Percentiles rank a stretch among this genome's conserved stretches.
Evolutionary conservation across 2,113 vertebrate genomes (phyloP).

Genomic region (Speoplatyrhinus poulsoni): DNA sequence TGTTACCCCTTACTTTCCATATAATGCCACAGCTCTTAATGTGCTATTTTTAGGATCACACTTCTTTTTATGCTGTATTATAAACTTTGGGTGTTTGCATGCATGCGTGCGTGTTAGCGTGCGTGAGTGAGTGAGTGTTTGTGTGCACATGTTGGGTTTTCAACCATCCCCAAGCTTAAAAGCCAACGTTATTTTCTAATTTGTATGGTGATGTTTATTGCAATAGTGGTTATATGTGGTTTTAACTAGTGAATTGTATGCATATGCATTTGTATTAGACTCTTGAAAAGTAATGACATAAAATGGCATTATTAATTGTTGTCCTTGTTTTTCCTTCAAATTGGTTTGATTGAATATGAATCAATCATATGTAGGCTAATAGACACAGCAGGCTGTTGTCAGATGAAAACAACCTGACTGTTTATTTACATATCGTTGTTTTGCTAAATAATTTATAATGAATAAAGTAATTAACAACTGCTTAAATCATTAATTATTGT

Average conservation of each 20-base stretch:
- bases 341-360: neutral
- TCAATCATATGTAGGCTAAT: no score
- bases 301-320: slow-evolving; percentile 68
- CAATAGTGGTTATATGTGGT: slow-evolving; percentile 74
- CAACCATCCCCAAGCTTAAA: slow-evolving; percentile 47
- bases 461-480: no score
- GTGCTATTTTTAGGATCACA: slow-evolving; percentile 62
- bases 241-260: slow-evolving; percentile 73
- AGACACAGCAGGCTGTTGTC: no score
- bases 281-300: slow-evolving; percentile 71
- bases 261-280: slow-evolving; percentile 77
- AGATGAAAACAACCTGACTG: no score
- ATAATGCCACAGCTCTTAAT: slow-evolving; percentile 50
- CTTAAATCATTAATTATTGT: no score
- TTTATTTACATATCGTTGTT: no score
- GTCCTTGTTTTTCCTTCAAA: slow-evolving; percentile 25
- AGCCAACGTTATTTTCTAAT: slow-evolving; percentile 64
- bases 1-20: slow-evolving; percentile 46
- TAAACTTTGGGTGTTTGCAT: slow-evolving; percentile 44
- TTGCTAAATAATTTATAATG: no score
- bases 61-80: slow-evolving; percentile 67
- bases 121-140: slow-evolving; percentile 21
- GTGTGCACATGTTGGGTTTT: slow-evolving; percentile 52
- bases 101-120: slow-evolving; percentile 44
- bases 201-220: slow-evolving; percentile 74